These are phyloP conservation scores for Anseranas semipalmata DNA, from an alignment of 2,113 vertebrate genomes.

Conservation along the genomic window DNA sequence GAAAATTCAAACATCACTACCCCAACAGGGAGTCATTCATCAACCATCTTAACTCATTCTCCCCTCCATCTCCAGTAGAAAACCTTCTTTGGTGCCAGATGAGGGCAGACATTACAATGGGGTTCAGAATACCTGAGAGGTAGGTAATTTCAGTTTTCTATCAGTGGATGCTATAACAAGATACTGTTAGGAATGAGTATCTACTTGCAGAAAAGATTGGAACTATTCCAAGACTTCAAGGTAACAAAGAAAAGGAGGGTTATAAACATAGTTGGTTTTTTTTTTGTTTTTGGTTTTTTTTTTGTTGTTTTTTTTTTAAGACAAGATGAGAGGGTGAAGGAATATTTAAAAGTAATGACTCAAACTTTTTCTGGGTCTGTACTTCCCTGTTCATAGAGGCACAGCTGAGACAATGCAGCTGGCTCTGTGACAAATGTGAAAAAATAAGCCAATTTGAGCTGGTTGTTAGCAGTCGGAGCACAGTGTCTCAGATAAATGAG, in stretches of 20 bases:
- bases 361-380: constrained; percentile 83
- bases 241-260: constrained; percentile 51
- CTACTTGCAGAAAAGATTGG: constrained; percentile 35
- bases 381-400: constrained; percentile 81
- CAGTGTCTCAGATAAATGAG: constrained; percentile 84
- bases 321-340: constrained; percentile 31
- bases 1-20: neutral
- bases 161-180: constrained; percentile 32
- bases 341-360: constrained; percentile 85
- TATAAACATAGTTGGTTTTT: too few relatives aligned
- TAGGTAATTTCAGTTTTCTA: constrained; percentile 23
- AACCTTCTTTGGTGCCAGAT: neutral
- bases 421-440: constrained; percentile 90
- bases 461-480: constrained; percentile 86
- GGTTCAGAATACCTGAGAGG: neutral
- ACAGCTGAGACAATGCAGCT: constrained; percentile 86
- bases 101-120: neutral
- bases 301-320: too few relatives aligned
- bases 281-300: too few relatives aligned
- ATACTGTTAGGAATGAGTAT: constrained; percentile 42
- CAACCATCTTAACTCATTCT: neutral
- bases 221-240: constrained; percentile 31
- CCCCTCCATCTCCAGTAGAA: neutral
- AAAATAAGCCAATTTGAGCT: constrained; percentile 93
- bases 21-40: neutral